phyloP scores from a whole-genome alignment of 2,888 invertebrate species.

The Sylvicola cinctus region DNA sequence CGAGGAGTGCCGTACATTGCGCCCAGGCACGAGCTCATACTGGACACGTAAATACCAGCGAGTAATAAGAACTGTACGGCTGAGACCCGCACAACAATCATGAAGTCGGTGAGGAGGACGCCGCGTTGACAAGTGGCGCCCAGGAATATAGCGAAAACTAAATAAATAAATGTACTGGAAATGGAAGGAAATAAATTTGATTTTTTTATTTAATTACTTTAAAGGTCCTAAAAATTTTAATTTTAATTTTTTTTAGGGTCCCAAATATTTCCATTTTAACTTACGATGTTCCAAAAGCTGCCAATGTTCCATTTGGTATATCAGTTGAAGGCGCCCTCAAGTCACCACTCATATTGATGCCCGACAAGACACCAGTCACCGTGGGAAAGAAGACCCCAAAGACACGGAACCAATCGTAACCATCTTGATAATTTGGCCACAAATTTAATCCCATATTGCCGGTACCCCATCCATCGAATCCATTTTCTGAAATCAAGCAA shows the following conservation, averaged over 20 bases:
- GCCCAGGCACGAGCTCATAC: conserved; percentile 87
- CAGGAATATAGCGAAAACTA: conserved; percentile 74
- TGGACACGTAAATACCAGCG: conserved; percentile 86
- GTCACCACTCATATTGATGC: conserved; percentile 98
- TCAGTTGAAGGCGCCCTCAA: conserved; percentile 75
- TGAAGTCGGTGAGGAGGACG: conserved; percentile 55
- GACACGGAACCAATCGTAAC: conserved; percentile 84
- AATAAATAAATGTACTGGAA: conserved; percentile 63
- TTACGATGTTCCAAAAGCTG: conserved; percentile 79
- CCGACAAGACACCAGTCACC: conserved; percentile 88
- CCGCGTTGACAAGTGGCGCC: conserved; percentile 67
- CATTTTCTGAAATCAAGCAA: conserved; percentile 33
- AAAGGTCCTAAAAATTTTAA: too few relatives aligned
- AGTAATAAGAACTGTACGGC: conserved; percentile 62
- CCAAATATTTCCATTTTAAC: conserved; percentile 6
- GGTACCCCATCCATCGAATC: conserved; percentile 72
- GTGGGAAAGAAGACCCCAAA: conserved; percentile 97
- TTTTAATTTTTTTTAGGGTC: not conserved
- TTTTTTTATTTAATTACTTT: conserved; percentile 2
- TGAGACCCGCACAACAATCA: conserved; percentile 83
- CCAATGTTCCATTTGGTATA: conserved; percentile 86
- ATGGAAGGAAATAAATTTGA: conserved; percentile 7
- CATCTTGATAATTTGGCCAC: conserved; percentile 54
- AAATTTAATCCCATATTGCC: conserved; percentile 63
- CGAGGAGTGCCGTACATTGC: conserved; percentile 93